Percentiles rank a stretch among this genome's conserved stretches.
These are phyloP conservation scores for Macrostomum lignano DNA, from an alignment of 1,140 invertebrate species.

Conservation along the genomic window DNA sequence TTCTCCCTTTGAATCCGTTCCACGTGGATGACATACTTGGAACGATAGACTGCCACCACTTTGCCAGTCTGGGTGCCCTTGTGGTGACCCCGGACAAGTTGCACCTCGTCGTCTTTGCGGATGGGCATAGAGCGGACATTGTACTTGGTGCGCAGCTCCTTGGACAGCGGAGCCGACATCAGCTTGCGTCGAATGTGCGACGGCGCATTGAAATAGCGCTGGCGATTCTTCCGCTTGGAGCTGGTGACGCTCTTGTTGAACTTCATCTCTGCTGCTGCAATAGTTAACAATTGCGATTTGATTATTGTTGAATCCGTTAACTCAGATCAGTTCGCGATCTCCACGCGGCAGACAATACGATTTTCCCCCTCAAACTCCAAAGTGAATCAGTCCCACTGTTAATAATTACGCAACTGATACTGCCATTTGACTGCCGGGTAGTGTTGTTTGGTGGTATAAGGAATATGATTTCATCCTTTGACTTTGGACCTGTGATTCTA, in stretches of 20 bases:
- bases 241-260: slow-evolving; percentile 66
- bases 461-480: too few relatives aligned
- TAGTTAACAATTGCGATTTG: too few relatives aligned
- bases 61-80: slow-evolving; percentile 96
- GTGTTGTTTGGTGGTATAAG: too few relatives aligned
- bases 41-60: slow-evolving; percentile 84
- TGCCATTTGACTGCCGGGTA: too few relatives aligned
- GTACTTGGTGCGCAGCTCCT: slow-evolving; percentile 84
- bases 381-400: too few relatives aligned
- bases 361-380: too few relatives aligned
- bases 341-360: too few relatives aligned
- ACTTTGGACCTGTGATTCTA: too few relatives aligned
- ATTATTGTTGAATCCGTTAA: too few relatives aligned
- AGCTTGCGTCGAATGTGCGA: slow-evolving; percentile 74
- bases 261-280: slow-evolving; percentile 78
- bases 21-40: slow-evolving; percentile 92
- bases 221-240: slow-evolving; percentile 80
- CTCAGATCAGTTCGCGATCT: too few relatives aligned
- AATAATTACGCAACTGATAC: too few relatives aligned
- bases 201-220: slow-evolving; percentile 86
- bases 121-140: slow-evolving; percentile 90
- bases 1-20: slow-evolving; percentile 95
- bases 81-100: slow-evolving; percentile 89
- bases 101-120: slow-evolving; percentile 84
- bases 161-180: slow-evolving; percentile 94